Percentiles rank a stretch among this genome's conserved stretches.
Conservation (phyloP, 2,797 vertebrate species). For the Enteromius trimaculatus region DNA sequence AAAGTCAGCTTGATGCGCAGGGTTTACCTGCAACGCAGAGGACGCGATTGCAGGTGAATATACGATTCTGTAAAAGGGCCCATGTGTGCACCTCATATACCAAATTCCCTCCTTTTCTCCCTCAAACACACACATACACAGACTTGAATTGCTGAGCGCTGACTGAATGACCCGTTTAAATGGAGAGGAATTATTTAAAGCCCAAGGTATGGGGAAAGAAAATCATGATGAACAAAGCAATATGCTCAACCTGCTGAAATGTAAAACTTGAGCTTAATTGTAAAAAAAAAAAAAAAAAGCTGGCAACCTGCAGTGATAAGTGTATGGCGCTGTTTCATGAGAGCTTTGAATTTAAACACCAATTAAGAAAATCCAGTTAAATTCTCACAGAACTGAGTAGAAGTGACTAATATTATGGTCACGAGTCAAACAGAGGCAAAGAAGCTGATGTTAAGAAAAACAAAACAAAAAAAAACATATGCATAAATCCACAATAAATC, state of each 20-base stretch:
- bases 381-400: neutral
- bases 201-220: neutral
- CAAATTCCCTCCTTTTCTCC: neutral
- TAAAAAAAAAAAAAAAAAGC: neutral
- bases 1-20: slow-evolving; percentile 2
- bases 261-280: neutral
- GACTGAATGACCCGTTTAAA: slow-evolving; percentile 18
- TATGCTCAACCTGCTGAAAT: neutral
- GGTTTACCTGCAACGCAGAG: neutral
- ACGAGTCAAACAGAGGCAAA: neutral
- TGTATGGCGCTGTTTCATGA: neutral
- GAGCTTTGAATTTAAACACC: neutral
- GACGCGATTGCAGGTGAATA: neutral
- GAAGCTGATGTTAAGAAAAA: neutral
- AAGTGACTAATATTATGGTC: neutral
- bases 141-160: neutral
- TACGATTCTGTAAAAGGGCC: neutral
- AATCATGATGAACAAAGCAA: neutral
- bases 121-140: neutral
- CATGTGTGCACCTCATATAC: neutral
- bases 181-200: neutral
- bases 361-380: neutral
- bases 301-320: neutral
- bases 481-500: neutral
- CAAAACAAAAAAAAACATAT: neutral